Evolutionary conservation across 2,888 invertebrate genomes (phyloP), one percentile per base, ranked within the genome.

Genomic region (Cantharis rustica): DNA sequence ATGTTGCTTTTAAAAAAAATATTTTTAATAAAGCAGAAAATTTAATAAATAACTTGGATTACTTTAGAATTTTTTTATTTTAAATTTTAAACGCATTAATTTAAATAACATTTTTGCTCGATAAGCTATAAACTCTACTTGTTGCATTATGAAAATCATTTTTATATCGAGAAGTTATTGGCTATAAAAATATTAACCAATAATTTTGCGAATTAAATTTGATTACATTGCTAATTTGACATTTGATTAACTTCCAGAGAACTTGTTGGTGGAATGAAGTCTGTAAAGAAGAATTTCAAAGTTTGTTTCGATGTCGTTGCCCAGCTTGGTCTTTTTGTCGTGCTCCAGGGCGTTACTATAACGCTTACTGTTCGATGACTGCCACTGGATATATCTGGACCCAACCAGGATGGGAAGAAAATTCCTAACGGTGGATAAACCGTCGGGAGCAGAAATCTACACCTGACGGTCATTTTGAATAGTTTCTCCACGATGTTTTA

Each of bases 201-300:
- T 31, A 47, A 47, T n/a, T 47, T 9, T 2, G 47, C 7, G 2
- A 7, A 47, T 47, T n/a, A 47, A 47, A n/a, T 47, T 47, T 47
- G 10, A 31, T 16, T 61, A 20, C 27, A 63, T 64, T 63, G 66
- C 16, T 64, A 17, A 27, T 68, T 26, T 68, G 26, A n/a, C n/a
- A 26, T 16, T 26, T 68, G n/a, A 68, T 17, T 16, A 31, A n/a
- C 62, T 79, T 79, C 27, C 87, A 96, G 96, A 92, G 96, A 86
- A 96, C 95, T 71, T 96, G 96, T 88, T 96, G 96, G 95, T 96
- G 96, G 95, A 96, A 96, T 87, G 96, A 97, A 90, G 93, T 96
- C 16, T 97, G 96, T 89, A 96, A 97, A 86, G 96, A 96, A 86
- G 96, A 96, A 88, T 96, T 96, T 86, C 95, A 96, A 88, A 93